Evolutionary conservation across 2,888 invertebrate genomes (phyloP).

Genomic region (Drosophila testacea): DNA sequence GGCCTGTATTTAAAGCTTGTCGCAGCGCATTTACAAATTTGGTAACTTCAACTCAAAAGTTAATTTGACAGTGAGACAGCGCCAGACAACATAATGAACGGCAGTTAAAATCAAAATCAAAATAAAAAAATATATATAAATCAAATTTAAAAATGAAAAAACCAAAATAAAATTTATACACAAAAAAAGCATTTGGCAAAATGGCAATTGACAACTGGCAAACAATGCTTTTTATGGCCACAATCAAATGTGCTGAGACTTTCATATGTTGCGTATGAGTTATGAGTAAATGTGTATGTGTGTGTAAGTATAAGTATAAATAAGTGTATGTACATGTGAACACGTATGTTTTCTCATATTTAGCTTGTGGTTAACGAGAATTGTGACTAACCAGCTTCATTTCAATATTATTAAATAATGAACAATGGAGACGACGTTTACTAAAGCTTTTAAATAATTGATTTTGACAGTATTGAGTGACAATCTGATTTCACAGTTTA

Average conservation of each 20-base stretch:
- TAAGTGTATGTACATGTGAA: not conserved
- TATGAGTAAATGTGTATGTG: not conserved
- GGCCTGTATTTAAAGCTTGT: constrained; percentile 14
- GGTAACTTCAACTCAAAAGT: constrained; percentile 73
- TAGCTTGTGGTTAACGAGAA: constrained; percentile 4
- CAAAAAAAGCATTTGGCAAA: constrained; percentile 50
- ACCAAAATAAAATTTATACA: constrained; percentile 19
- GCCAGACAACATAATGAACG: constrained; percentile 68
- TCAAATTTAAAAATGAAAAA: constrained; percentile 16
- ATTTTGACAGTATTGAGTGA: constrained; percentile 31
- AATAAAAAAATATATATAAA: constrained; percentile 18
- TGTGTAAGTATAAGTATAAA: not conserved
- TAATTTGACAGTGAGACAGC: constrained; percentile 71
- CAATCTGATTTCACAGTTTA: constrained; percentile 22
- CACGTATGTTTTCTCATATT: constrained; percentile 9
- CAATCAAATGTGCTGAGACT: constrained; percentile 48
- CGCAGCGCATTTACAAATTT: constrained; percentile 68
- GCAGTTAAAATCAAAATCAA: constrained; percentile 34
- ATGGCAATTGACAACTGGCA: constrained; percentile 65
- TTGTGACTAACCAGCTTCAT: constrained; percentile 37
- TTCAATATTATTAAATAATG: constrained; percentile 27
- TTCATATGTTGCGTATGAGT: constrained; percentile 14
- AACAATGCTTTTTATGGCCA: constrained; percentile 78
- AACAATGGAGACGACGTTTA: constrained; percentile 35
- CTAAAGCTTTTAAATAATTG: constrained; percentile 35